phyloP scores from a whole-genome alignment of 2,888 invertebrate species.

The Pegoplata infirma region DNA sequence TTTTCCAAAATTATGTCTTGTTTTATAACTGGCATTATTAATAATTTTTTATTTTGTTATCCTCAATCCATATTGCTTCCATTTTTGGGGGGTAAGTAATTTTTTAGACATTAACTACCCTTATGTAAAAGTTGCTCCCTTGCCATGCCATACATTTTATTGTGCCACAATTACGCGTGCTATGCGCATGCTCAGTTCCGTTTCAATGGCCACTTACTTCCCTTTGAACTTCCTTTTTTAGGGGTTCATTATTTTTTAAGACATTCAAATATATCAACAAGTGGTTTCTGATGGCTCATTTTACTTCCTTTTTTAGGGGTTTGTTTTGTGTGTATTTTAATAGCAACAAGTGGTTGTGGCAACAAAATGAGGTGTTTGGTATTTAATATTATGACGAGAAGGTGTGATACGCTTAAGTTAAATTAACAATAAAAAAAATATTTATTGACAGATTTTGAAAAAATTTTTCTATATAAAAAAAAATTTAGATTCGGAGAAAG shows the following conservation, averaged over 20 bases:
- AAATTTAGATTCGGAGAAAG: too few relatives aligned
- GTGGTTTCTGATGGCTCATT: constrained; percentile 28
- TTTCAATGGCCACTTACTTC: constrained; percentile 20
- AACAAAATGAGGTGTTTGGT: constrained; percentile 9
- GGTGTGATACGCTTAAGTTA: not conserved
- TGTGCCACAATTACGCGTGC: constrained; percentile 18
- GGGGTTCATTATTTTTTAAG: constrained; percentile 9
- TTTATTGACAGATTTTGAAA: too few relatives aligned
- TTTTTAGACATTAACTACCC: not conserved
- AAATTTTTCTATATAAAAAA: too few relatives aligned
- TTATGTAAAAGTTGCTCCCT: not conserved
- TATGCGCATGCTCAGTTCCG: constrained; percentile 37
- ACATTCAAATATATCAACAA: constrained; percentile 12
- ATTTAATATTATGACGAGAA: not conserved
- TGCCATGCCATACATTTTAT: not conserved
- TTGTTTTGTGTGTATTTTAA: not conserved
- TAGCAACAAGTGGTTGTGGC: not conserved
- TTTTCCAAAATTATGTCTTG: too few relatives aligned
- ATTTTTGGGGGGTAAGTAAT: constrained; percentile 1
- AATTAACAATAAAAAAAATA: too few relatives aligned
- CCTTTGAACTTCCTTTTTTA: constrained; percentile 31
- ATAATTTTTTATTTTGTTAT: too few relatives aligned
- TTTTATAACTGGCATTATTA: too few relatives aligned
- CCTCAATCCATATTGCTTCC: not conserved
- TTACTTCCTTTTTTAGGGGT: constrained; percentile 35